These are phyloP conservation scores for Microctenopoma stevenorrisi DNA, from an alignment of 2,797 vertebrate species.

Conservation along the genomic window DNA sequence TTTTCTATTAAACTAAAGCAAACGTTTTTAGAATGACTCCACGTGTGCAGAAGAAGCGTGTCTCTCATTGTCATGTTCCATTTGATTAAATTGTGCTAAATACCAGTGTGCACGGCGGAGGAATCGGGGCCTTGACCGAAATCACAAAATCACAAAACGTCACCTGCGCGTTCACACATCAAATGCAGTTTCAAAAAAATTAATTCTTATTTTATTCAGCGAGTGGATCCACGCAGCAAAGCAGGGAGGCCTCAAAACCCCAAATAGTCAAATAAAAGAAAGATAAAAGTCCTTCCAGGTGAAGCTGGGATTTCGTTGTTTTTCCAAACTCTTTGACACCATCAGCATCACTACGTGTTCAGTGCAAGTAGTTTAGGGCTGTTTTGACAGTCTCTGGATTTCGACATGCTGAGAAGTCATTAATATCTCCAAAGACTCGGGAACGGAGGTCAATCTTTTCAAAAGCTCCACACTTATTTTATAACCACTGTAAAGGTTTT, in stretches of 20 bases:
- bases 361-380: conserved; percentile 37
- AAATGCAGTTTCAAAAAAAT: background rate
- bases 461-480: conserved; percentile 29
- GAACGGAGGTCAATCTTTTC: conserved; percentile 38
- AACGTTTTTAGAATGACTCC: background rate
- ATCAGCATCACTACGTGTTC: conserved; percentile 20
- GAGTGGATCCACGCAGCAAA: background rate
- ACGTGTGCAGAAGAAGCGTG: background rate
- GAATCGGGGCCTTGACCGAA: background rate
- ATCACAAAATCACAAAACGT: background rate
- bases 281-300: background rate
- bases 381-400: conserved; percentile 60
- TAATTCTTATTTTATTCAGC: background rate
- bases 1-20: background rate
- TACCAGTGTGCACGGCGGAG: background rate
- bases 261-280: background rate
- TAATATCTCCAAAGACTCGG: conserved; percentile 47
- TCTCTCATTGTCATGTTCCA: background rate
- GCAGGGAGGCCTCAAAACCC: background rate
- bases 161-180: too few relatives aligned
- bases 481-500: conserved; percentile 52
- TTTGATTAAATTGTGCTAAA: background rate
- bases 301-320: background rate
- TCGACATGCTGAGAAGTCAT: conserved; percentile 21
- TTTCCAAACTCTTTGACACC: conserved; percentile 14